These are phyloP conservation scores for Galeopterus variegatus DNA, from an alignment of 2,113 vertebrate genomes.

Conservation along the genomic window DNA sequence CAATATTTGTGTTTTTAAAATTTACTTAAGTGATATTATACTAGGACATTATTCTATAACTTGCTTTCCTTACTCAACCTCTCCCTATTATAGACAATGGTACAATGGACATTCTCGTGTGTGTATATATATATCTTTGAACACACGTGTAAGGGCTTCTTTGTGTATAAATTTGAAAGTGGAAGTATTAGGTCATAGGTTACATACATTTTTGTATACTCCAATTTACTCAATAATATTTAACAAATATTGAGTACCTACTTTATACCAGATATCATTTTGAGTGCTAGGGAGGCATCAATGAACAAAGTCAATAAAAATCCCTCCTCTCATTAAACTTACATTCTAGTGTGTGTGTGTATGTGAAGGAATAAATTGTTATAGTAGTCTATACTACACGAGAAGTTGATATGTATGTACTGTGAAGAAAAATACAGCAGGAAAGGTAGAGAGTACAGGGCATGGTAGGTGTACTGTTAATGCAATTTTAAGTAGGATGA, in stretches of 20 bases:
- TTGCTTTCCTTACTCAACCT: slow-evolving; percentile 6
- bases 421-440: neutral
- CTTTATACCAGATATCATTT: neutral
- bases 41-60: neutral
- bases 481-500: slow-evolving; percentile 1
- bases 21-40: neutral
- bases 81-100: neutral
- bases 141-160: neutral
- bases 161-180: slow-evolving; percentile 39
- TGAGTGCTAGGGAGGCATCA: neutral
- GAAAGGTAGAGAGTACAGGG: neutral
- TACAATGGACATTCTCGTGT: neutral
- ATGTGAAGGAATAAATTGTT: neutral
- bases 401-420: slow-evolving; percentile 8
- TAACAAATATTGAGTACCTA: neutral
- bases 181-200: neutral
- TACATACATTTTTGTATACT: slow-evolving; percentile 24
- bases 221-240: slow-evolving; percentile 11
- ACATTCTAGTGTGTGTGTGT: neutral
- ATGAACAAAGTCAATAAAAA: neutral
- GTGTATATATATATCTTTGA: neutral
- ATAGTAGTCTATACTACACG: neutral
- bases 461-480: neutral
- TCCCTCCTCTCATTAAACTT: neutral
- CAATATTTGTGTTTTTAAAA: neutral